Base-by-base conservation (phyloP, 2,888 invertebrate species). In the Camponotus fellah region DNA sequence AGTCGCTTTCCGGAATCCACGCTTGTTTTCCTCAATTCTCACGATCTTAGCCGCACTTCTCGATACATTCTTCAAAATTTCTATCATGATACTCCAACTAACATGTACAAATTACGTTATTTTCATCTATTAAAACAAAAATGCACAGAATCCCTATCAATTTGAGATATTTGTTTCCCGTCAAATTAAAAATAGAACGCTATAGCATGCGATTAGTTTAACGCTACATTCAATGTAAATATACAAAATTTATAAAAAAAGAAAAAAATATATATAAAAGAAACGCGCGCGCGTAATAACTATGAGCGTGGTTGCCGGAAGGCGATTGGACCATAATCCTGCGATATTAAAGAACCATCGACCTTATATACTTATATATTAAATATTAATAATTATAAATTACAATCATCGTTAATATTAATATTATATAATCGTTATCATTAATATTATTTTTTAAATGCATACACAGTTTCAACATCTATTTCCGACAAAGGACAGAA, bases 321-420 rank as follows among this genome's bases (percentile, higher is more conserved):
- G 82, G 89, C 90, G 86, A 87, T 83, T 76, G 86, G 86, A 86
- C 84, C 87, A 84, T 89, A 77, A 88, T 90, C 85, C 85, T 82
- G 87, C 85, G 80, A 85, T 89, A 87, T 83, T 88, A 86, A 91
- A 90, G 88, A 90, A 90, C 87, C 87, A 90, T 83, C 86, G 72
- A 87, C 86, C 86, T 91, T 91, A 89, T 84, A 87, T 92, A 91
- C 92, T 92, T 92, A 92, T 91, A 92, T 92, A 92, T 92, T 93
- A 92, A 93, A 92, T 92, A 93, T 92, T 92, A 92, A 91, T 93
- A 92, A 91, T 93, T 92, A 93, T 93, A 92, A 92, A 92, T 92
- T 93, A 92, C 92, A 92, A 92, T 92, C 90, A 91, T 92, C 89
- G 87, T 92, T 92, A 92, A 91, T 92, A 91, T 92, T 92, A 92